Evolutionary conservation across 1,140 invertebrate species (phyloP), one percentile per base, ranked within the genome.

Genomic region (Mactra quadrangularis): DNA sequence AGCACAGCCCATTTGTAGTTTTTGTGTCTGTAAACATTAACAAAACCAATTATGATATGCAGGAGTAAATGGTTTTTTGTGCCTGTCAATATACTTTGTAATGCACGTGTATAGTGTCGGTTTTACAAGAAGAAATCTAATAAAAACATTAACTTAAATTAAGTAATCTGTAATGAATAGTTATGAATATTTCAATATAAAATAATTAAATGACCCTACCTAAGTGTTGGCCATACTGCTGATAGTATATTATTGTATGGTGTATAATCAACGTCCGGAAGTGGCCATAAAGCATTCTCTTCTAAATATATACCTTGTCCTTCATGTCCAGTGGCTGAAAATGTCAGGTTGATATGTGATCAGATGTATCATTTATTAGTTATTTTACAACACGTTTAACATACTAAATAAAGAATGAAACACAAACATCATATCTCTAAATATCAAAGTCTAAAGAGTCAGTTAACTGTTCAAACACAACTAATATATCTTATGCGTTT

Each of bases 181-280:
- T 60, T n/a, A 29, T 6, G 31, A 9, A 38, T 68, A 41, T 41
- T 17, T 22, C 62, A 47, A 38, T 13, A 25, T 38, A 22, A 41
- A 41, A 41, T 11, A 38, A 15, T 41, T 3, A 9, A 4, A 68
- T 17, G 50, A 19, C 13, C 27, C 2, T 76, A 75, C n/a, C 85
- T 62, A 0, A 89, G 50, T 13, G 57, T 82, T n/a, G 88, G 89
- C 89, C 89, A 90, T n/a, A 88, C 85, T 22, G 88, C 88, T 3
- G 88, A 89, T 4, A 89, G 57, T n/a, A 88, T 72, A 81, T 86
- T 86, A 11, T 35, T 81, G 57, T 85, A 88, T 1, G 86, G 82
- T 1, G 87, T 88, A 60, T 86, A 89, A 31, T 89, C 88, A 13
- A 25, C 60, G 41, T 89, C 88, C 15, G 45, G 68, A 19, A 52